Evolutionary conservation across 2,888 invertebrate species (phyloP), one percentile per base, ranked within the genome.

Genomic region (Gymnoscelis rufifasciata): DNA sequence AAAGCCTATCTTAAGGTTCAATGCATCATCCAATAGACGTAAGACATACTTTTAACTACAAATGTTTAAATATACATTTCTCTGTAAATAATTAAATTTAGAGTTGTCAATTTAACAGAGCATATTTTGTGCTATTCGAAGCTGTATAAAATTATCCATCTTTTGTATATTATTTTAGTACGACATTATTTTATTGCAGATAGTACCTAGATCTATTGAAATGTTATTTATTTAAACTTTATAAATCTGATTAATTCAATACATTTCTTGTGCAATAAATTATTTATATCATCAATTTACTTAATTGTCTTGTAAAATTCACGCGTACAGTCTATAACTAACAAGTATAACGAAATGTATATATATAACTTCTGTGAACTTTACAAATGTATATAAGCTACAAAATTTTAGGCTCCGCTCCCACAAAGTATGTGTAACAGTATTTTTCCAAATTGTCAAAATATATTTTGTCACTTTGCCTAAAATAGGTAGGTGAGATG

Each of bases 381-480:
- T 26, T 15, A 27, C 23, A 44, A 12, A 11, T 24, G 29, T 15
- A 35, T 28, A 3, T 35, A 23, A 13, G n/a, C 7, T 19, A 10
- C n/a, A 11, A 28, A 36, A 35, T 26, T 39, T 52, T 62, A 41
- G 66, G 62, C 62, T 67, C 43, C 67, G 67, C 70, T 70, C 70
- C 64, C 19, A 54, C 47, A 53, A 51, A 40, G 30, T 52, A 54
- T 53, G 54, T 39, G 51, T 57, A 59, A 57, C 65, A 68, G 66
- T 68, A 68, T 68, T 66, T 64, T 53, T 52, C 50, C 47, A 60
- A 61, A 57, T 60, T 58, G 43, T 47, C 38, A 38, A 56, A 69
- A 66, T 60, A 64, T 65, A 53, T 60, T 74, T 80, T 76, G 82
- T 84, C 83, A 84, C 80, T 82, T 80, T 80, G 83, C 82, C 83